These are phyloP conservation scores for Prunella fulvescens DNA, from an alignment of 2,113 vertebrate species.

Conservation along the genomic window DNA sequence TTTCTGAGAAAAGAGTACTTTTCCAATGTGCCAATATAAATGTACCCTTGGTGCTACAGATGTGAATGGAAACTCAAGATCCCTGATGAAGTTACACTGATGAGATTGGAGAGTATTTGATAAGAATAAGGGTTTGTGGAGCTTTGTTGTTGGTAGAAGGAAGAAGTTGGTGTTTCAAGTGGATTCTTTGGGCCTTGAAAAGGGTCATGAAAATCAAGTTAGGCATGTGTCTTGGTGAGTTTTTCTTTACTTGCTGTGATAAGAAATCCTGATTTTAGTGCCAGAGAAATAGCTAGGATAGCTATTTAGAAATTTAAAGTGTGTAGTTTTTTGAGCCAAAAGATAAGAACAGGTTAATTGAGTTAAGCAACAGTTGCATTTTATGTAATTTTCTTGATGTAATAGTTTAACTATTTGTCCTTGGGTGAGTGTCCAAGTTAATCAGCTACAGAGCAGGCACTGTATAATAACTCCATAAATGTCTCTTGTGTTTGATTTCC, in stretches of 20 bases:
- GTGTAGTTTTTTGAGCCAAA: not conserved
- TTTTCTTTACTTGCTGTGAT: not conserved
- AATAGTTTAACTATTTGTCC: constrained; percentile 21
- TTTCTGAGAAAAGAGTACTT: not conserved
- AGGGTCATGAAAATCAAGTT: not conserved
- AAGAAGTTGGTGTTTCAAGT: not conserved
- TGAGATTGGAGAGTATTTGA: not conserved
- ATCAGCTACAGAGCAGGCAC: constrained; percentile 3
- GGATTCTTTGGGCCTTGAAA: not conserved
- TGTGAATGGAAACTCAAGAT: not conserved
- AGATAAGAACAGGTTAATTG: not conserved
- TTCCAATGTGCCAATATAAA: not conserved
- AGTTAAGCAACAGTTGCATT: not conserved
- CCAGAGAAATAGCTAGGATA: not conserved
- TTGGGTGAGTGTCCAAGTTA: not conserved
- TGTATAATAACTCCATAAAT: not conserved
- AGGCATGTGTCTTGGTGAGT: not conserved
- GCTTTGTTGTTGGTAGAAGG: not conserved
- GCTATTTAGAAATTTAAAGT: not conserved
- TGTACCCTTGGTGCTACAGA: not conserved
- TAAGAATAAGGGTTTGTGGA: not conserved
- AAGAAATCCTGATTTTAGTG: not conserved
- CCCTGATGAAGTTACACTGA: not conserved
- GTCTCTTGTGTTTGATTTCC: not conserved
- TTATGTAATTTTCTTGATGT: not conserved